Conservation (phyloP, 2,113 vertebrate genomes). For the Tympanuchus pallidicinctus region DNA sequence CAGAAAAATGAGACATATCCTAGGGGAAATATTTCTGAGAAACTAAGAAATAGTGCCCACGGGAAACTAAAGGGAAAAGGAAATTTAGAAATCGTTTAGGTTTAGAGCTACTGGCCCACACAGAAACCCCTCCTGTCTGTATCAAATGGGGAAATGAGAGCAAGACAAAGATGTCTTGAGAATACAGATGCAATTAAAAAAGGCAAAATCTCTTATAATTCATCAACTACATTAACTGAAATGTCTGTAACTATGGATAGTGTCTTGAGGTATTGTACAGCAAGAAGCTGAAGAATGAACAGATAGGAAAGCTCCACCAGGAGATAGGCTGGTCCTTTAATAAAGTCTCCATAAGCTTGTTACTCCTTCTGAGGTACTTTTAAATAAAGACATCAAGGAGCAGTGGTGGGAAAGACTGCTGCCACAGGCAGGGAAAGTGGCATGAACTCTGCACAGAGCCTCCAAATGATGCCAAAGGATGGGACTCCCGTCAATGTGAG, state of each 20-base stretch:
- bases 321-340: background rate
- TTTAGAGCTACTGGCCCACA: conserved; percentile 23
- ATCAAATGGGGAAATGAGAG: background rate
- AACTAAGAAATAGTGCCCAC: conserved; percentile 30
- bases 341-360: background rate
- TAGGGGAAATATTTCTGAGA: conserved; percentile 70
- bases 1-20: conserved; percentile 56
- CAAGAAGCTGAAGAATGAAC: background rate
- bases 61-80: conserved; percentile 61
- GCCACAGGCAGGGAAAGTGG: background rate
- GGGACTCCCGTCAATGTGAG: background rate
- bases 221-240: background rate
- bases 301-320: background rate
- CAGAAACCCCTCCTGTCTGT: conserved; percentile 24
- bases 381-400: background rate
- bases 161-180: background rate
- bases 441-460: background rate
- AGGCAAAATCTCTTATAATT: background rate
- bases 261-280: background rate
- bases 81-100: conserved; percentile 51
- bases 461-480: background rate
- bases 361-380: background rate
- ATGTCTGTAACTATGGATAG: rapidly evolving
- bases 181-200: background rate
- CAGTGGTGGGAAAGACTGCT: rapidly evolving